phyloP scores from a whole-genome alignment of 2,113 vertebrate species.

The Pelecanus crispus region DNA sequence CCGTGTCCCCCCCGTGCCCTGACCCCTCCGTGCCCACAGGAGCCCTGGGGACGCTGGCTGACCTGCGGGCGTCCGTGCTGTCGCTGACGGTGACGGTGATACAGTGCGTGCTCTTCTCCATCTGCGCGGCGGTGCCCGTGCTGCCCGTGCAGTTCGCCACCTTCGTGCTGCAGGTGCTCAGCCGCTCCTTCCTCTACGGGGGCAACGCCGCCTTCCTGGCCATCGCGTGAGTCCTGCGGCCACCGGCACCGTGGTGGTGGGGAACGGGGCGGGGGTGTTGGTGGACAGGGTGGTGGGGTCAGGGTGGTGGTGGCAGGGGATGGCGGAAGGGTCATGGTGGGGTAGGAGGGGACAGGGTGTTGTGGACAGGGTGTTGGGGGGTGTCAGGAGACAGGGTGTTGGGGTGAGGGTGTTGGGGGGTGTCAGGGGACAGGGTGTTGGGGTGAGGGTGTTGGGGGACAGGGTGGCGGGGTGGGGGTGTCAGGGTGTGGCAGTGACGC shows the following conservation, averaged over 20 bases:
- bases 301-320: neutral
- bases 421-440: no score
- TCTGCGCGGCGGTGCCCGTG: constrained; percentile 70
- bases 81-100: constrained; percentile 77
- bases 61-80: constrained; percentile 71
- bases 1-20: fast-evolving
- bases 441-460: neutral
- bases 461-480: neutral
- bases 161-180: constrained; percentile 83
- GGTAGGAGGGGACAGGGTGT: neutral
- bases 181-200: constrained; percentile 86
- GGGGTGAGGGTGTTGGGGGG: no score
- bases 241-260: no score
- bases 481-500: no score
- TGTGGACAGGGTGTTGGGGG: neutral
- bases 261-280: neutral
- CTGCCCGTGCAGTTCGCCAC: constrained; percentile 80
- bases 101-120: constrained; percentile 80
- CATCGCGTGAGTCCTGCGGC: constrained; percentile 75
- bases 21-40: neutral
- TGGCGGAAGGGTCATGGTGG: no score
- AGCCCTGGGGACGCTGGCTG: constrained; percentile 55
- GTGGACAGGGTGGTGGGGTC: neutral
- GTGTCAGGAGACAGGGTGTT: no score
- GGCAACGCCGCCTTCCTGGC: constrained; percentile 83